Base-by-base conservation (phyloP, 2,113 vertebrate species). In the Dromaius novaehollandiae region DNA sequence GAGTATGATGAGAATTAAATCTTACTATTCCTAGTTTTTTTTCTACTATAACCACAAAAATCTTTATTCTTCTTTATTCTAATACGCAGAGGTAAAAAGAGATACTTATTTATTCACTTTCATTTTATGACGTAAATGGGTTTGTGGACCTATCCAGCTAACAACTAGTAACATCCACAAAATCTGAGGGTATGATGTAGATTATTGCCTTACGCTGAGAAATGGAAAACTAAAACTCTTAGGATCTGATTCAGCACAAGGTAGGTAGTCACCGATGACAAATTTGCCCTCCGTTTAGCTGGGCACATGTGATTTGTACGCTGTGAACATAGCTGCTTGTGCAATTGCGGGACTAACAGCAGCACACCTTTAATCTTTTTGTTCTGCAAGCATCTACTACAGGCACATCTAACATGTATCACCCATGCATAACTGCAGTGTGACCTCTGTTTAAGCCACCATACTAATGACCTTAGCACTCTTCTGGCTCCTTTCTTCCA, bases 221-320 rank as follows among this genome's bases (percentile, higher is more conserved):
- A 93, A 36, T 1, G 7, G 30, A 91, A 91, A 76, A 13, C 26
- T 38, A 19, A 50, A 82, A 60, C 64, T 51, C 36, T 51, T 51
- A 9, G 51, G 21, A 60, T 58, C 15, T 42, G 51, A 71, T 88
- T 88, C 66, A 76, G 61, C 24, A 88, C 30, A 44, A 69, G 30
- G 20, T 15, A 53, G 24, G 63, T 21, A 26, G 34, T 48, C 44
- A 48, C 1, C 82, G 28, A 1, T 8, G 81, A 53, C 3, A 66
- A 64, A n/a, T 7, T 7, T 26, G 13, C 30, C 42, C 58, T 63
- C 58, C 51, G 1, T 34, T 81, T 81, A 44, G 26, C 28, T 56
- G 44, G 22, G 32, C 16, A 24, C 0, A 0, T 53, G 26, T 0
- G 0, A 36, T 61, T 42, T 20, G 19, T 11, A 9, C 11, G 3